Conservation (phyloP, 2,797 vertebrate genomes). For the Ctenochaetus hawaiiensis region DNA sequence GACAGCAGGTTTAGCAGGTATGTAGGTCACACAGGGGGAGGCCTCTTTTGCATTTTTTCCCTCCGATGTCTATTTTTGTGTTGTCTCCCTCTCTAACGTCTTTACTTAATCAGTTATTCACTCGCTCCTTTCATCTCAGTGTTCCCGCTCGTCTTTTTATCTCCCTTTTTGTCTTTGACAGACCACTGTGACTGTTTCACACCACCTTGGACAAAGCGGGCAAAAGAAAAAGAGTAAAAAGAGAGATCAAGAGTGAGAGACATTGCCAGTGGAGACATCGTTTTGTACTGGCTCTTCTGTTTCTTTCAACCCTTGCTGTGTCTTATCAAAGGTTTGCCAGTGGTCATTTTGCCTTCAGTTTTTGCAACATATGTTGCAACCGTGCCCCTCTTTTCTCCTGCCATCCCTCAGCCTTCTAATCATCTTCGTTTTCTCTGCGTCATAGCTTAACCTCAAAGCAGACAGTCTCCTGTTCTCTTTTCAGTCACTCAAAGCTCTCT, state of each 20-base stretch:
- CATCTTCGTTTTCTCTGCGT: constrained; percentile 58
- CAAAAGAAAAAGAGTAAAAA: constrained; percentile 32
- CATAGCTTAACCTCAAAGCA: constrained; percentile 79
- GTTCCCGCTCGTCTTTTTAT: constrained; percentile 40
- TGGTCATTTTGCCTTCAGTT: constrained; percentile 59
- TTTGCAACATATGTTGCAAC: constrained; percentile 51
- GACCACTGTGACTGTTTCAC: constrained; percentile 47
- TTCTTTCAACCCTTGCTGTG: constrained; percentile 26
- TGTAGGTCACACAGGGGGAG: constrained; percentile 85
- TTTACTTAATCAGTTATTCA: constrained; percentile 79
- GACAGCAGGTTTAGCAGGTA: constrained; percentile 84
- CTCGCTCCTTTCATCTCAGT: constrained; percentile 68
- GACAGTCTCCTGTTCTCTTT: constrained; percentile 88
- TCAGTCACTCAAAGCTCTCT: constrained; percentile 85
- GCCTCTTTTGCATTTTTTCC: constrained; percentile 76
- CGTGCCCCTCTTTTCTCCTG: constrained; percentile 41
- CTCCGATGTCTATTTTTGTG: constrained; percentile 80
- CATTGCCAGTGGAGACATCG: constrained; percentile 36
- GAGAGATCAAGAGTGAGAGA: constrained; percentile 48
- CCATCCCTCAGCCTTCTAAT: constrained; percentile 63
- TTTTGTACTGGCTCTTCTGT: constrained; percentile 27
- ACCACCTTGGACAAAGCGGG: constrained; percentile 42
- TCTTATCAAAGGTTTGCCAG: constrained; percentile 53
- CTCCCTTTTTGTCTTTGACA: constrained; percentile 54
- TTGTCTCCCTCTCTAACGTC: constrained; percentile 71